These are phyloP conservation scores for Cephus spinipes DNA, from an alignment of 2,888 invertebrate genomes.

Conservation along the genomic window DNA sequence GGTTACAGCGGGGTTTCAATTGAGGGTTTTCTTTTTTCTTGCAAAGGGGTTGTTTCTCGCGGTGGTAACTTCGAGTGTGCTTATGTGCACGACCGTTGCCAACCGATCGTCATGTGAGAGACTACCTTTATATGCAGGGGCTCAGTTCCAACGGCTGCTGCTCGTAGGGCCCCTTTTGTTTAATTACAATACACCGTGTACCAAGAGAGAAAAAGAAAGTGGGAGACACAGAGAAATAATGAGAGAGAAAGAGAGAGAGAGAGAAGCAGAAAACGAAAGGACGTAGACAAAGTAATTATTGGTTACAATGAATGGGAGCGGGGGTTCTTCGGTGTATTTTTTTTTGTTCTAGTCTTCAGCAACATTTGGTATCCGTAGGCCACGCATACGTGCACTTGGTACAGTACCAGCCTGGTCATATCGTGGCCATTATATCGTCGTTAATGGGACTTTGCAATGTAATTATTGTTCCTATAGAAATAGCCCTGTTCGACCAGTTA, in stretches of 20 bases:
- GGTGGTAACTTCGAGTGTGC: too few species aligned
- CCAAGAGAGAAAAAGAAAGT: conserved; percentile 21
- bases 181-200: conserved; percentile 55
- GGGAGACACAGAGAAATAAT: too few species aligned
- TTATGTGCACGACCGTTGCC: too few species aligned
- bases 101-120: too few species aligned
- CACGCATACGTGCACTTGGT: conserved; percentile 2
- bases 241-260: too few species aligned
- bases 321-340: conserved; percentile 27
- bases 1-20: too few species aligned
- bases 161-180: conserved; percentile 48
- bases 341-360: conserved; percentile 51
- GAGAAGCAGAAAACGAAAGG: conserved; percentile 3
- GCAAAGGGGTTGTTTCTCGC: too few species aligned
- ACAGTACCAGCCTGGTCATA: conserved; percentile 24
- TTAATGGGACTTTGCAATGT: conserved; percentile 57
- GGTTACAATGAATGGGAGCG: conserved; percentile 51
- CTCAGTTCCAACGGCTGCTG: conserved; percentile 19
- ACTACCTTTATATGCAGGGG: not conserved
- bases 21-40: too few species aligned
- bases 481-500: too few species aligned
- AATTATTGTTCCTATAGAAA: conserved; percentile 38
- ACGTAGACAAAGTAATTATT: conserved; percentile 58
- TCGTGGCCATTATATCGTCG: conserved; percentile 50
- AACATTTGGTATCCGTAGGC: conserved; percentile 59